Base-by-base conservation (phyloP, 2,113 vertebrate genomes). In the Chionodraco myersi region DNA sequence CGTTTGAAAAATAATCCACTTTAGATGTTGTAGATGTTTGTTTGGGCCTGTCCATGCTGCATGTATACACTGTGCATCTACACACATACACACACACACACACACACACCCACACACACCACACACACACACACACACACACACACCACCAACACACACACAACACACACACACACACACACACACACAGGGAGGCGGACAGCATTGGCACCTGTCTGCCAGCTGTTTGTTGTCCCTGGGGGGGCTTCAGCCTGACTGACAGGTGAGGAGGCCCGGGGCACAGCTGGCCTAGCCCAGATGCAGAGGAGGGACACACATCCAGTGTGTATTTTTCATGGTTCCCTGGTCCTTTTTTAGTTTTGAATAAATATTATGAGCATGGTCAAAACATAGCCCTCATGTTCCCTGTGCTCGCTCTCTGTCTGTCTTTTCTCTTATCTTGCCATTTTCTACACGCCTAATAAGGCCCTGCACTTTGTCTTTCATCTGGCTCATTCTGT, bases 251-350 rank as follows among this genome's bases (percentile, higher is more conserved):
- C 68, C 41, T 92, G 90, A 92, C 86, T 94, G 93, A 91, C 93
- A 91, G 91, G 90, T 91, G 93, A 94, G 85, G 88, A 84, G 87
- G 79, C 82, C 81, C 23, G 14, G 57, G 80, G 84, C 90, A 91
- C 93, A 94, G 92, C 91, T 94, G 92, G 88, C 84, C 74, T 45
- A 56, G 63, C 80, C 90, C 91, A 93, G 89, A 93, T 94, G 92
- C 77, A 54, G 69, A 88, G 83, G 82, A 87, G 83, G 86, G 90
- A 87, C 81, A 72, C n/a, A 80, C 85, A 77, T 83, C 67, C 60
- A 41, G 36, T 57, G 56, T 57, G 41, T 74, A 9, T 62, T 75
- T 41, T 52, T 64, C 75, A 58, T 34, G 14, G 26, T 69, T 86
- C 51, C 34, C 5, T 51, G 49, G 26, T 45, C 63, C 69, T 63